Percentiles rank a stretch among this genome's conserved stretches.
phyloP scores from a whole-genome alignment of 2,888 invertebrate species.

The Prostheceraeus crozeri region DNA sequence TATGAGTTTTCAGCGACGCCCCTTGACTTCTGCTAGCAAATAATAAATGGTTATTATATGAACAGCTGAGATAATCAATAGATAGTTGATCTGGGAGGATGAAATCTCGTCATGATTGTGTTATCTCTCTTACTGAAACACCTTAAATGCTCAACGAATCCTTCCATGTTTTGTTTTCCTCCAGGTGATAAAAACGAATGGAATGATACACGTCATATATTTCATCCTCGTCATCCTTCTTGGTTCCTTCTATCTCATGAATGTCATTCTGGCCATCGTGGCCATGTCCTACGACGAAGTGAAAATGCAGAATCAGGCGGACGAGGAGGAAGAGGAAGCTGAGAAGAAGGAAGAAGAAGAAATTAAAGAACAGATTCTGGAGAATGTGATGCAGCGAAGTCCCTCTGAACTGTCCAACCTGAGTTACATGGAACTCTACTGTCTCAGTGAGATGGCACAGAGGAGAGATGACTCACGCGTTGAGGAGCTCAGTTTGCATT shows the following conservation, averaged over 20 bases:
- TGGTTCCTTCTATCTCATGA: constrained; percentile 95
- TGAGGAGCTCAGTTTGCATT: background rate
- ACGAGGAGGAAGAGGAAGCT: constrained; percentile 75
- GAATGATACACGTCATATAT: constrained; percentile 94
- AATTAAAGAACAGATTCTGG: constrained; percentile 39
- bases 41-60: too few relatives aligned
- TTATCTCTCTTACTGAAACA: background rate
- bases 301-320: constrained; percentile 72
- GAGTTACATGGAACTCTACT: background rate
- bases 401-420: constrained; percentile 14
- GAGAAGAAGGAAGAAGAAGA: constrained; percentile 46
- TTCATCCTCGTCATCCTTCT: constrained; percentile 97
- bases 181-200: constrained; percentile 81
- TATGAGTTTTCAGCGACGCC: too few relatives aligned
- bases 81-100: background rate
- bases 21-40: too few relatives aligned
- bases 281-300: constrained; percentile 98
- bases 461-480: constrained; percentile 5
- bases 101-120: background rate
- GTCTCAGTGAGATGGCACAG: constrained; percentile 25
- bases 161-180: constrained; percentile 39
- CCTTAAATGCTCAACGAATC: background rate
- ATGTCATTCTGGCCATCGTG: constrained; percentile 97
- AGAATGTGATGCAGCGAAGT: constrained; percentile 40
- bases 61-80: too few relatives aligned